Percentiles rank a stretch among this genome's conserved stretches.
Evolutionary conservation across 2,113 vertebrate genomes (phyloP).

Genomic region (Dendrocopos noguchii): DNA sequence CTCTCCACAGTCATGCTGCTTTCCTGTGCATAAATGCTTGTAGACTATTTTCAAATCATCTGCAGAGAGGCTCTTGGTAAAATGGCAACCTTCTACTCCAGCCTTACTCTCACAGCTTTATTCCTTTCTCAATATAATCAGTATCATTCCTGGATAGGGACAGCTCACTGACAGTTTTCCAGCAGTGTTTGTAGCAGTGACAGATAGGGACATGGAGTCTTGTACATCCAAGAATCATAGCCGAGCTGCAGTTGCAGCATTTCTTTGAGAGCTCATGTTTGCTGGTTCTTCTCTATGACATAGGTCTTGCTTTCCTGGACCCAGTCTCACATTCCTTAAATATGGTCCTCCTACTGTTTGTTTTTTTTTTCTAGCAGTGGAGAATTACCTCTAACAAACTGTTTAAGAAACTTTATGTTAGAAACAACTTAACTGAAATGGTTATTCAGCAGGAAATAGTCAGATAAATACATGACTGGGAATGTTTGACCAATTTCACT

Average conservation of each 20-base stretch:
- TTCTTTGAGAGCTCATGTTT: not conserved
- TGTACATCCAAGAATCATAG: not conserved
- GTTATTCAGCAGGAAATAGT: not conserved
- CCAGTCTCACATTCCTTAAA: not conserved
- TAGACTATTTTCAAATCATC: not conserved
- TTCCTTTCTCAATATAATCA: not conserved
- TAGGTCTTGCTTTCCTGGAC: not conserved
- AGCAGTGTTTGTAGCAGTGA: not conserved
- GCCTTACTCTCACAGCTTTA: not conserved
- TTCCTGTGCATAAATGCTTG: not conserved
- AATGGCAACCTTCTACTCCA: not conserved
- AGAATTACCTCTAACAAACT: not conserved
- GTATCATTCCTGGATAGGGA: not conserved
- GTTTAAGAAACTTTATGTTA: not conserved
- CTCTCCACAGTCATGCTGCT: not conserved
- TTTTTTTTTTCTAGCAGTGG: too few relatives aligned
- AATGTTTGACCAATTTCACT: not conserved
- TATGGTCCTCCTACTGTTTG: not conserved
- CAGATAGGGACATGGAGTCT: not conserved
- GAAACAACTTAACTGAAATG: not conserved
- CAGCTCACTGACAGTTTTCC: not conserved
- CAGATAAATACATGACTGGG: not conserved
- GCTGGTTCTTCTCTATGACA: not conserved
- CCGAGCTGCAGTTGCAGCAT: not conserved
- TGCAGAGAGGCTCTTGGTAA: not conserved